These are phyloP conservation scores for Buceros bicornis DNA, from an alignment of 2,797 vertebrate genomes.

Conservation along the genomic window DNA sequence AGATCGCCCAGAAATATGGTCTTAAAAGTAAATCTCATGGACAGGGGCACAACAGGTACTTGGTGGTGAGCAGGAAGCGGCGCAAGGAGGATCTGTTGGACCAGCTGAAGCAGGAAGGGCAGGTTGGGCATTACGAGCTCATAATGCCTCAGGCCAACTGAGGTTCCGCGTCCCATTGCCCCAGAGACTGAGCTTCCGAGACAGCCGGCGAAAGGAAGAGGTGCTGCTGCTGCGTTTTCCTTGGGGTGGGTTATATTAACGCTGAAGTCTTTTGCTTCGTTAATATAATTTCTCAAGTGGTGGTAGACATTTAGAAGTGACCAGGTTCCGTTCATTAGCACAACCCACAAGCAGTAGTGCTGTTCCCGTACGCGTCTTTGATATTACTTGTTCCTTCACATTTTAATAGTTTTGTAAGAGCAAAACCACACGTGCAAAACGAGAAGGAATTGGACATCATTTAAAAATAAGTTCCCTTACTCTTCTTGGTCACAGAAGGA, in stretches of 20 bases:
- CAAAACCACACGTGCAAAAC: constrained; percentile 13
- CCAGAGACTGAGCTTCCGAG: constrained; percentile 30
- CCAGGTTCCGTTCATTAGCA: constrained; percentile 70
- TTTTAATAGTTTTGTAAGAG: constrained; percentile 77
- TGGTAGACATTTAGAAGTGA: constrained; percentile 53
- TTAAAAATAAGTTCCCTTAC: constrained; percentile 19
- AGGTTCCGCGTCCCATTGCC: background rate
- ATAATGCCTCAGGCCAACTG: constrained; percentile 91
- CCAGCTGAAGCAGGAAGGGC: constrained; percentile 94
- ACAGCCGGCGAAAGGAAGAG: background rate
- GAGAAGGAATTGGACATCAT: background rate
- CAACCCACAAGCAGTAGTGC: constrained; percentile 73
- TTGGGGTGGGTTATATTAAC: constrained; percentile 60
- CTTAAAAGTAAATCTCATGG: constrained; percentile 97
- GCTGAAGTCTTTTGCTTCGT: constrained; percentile 62
- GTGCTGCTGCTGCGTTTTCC: constrained; percentile 65
- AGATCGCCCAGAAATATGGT: constrained; percentile 92
- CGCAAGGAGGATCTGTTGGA: constrained; percentile 93
- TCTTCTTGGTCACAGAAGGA: constrained; percentile 50
- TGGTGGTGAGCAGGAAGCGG: constrained; percentile 94
- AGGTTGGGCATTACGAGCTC: constrained; percentile 94
- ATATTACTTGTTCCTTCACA: constrained; percentile 70
- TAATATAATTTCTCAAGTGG: constrained; percentile 74
- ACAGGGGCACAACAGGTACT: constrained; percentile 90
- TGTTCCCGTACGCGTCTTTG: constrained; percentile 75